A percentile compares a stretch with the other conserved stretches of the same genome.
Conservation (phyloP, 2,888 invertebrate genomes). For the Synergus laeviventris region DNA sequence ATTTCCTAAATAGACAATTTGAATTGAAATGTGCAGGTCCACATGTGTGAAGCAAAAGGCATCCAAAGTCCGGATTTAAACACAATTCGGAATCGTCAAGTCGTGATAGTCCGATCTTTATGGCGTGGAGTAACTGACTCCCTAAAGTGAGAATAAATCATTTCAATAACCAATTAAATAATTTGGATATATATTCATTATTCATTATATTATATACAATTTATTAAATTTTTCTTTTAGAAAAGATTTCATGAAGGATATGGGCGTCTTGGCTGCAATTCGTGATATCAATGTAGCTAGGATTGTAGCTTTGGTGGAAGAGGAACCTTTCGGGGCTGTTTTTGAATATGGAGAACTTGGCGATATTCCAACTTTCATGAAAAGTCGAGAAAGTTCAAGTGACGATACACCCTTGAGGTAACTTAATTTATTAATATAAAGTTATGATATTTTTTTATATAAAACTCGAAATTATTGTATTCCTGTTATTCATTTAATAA, state of each 20-base stretch:
- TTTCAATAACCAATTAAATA: neutral
- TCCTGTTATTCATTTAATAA: neutral
- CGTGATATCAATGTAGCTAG: slow-evolving; percentile 90
- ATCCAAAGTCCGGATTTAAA: slow-evolving; percentile 78
- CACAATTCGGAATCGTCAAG: slow-evolving; percentile 83
- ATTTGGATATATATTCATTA: no score
- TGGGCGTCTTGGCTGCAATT: slow-evolving; percentile 89
- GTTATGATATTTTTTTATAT: neutral
- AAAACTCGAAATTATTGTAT: neutral
- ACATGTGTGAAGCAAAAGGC: slow-evolving; percentile 87
- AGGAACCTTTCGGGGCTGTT: slow-evolving; percentile 92
- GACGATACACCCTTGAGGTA: slow-evolving; percentile 65
- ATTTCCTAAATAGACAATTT: neutral
- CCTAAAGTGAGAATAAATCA: slow-evolving; percentile 78
- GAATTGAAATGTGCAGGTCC: slow-evolving; percentile 76
- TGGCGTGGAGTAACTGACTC: slow-evolving; percentile 85
- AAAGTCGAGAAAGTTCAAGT: slow-evolving; percentile 65
- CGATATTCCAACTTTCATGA: slow-evolving; percentile 85
- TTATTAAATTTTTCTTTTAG: slow-evolving; percentile 76
- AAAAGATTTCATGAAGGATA: slow-evolving; percentile 92
- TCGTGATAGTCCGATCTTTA: slow-evolving; percentile 86
- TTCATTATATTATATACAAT: neutral
- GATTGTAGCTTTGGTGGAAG: slow-evolving; percentile 86
- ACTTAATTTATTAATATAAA: slow-evolving; percentile 22
- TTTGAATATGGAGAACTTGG: slow-evolving; percentile 93